Evolutionary conservation across 1,140 invertebrate genomes (phyloP).

Genomic region (Acromyrmex echinatior): DNA sequence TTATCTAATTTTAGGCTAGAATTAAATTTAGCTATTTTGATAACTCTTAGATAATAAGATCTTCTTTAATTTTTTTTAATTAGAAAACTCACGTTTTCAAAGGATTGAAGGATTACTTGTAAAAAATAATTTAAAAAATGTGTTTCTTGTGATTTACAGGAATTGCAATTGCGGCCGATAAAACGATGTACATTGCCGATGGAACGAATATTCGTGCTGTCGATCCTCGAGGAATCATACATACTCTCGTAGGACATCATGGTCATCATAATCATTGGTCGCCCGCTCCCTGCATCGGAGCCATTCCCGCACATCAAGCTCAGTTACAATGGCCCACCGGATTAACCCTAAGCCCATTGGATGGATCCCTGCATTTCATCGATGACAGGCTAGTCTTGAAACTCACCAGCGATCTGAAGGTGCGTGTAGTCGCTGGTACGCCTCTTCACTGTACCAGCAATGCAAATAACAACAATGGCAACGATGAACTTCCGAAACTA

Average conservation of each 20-base stretch:
- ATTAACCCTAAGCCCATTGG: slow-evolving; percentile 96
- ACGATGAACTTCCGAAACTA: slow-evolving; percentile 66
- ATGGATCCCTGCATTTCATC: slow-evolving; percentile 97
- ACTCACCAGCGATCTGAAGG: slow-evolving; percentile 96
- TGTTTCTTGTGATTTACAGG: slow-evolving; percentile 84
- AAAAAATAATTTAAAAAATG: slow-evolving; percentile 10
- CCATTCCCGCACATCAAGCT: slow-evolving; percentile 92
- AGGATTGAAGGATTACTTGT: background rate
- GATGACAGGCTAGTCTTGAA: slow-evolving; percentile 97
- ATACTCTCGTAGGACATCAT: slow-evolving; percentile 97
- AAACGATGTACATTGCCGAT: slow-evolving; percentile 97
- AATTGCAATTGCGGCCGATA: slow-evolving; percentile 95
- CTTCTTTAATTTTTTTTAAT: too few species aligned
- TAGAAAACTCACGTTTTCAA: too few species aligned
- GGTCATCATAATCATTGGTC: slow-evolving; percentile 97
- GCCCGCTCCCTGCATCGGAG: slow-evolving; percentile 94
- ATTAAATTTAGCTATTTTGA: too few species aligned
- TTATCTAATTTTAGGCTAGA: too few species aligned
- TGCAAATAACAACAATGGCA: slow-evolving; percentile 77
- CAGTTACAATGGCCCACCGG: slow-evolving; percentile 98
- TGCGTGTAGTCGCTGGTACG: slow-evolving; percentile 95
- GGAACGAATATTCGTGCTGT: slow-evolving; percentile 97
- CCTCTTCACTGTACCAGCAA: slow-evolving; percentile 93
- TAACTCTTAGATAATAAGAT: too few species aligned
- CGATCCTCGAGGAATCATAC: slow-evolving; percentile 96